A percentile compares a stretch with the other conserved stretches of the same genome.
phyloP scores from a whole-genome alignment of 2,888 invertebrate species.

The Xanthorhoe designata region DNA sequence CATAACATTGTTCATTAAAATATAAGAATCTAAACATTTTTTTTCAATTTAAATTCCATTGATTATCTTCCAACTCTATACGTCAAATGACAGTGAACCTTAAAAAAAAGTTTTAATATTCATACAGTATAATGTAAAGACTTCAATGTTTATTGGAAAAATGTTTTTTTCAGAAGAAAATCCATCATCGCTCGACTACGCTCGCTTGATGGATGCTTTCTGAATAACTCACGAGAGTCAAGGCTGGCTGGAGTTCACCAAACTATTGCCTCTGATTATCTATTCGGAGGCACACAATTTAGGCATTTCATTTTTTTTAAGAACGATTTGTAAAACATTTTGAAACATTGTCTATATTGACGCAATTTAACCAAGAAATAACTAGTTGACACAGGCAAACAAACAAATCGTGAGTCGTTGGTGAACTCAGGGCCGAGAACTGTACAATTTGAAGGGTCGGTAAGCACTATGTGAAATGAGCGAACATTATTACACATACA shows the following conservation, averaged over 20 bases:
- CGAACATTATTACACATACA: constrained; percentile 22
- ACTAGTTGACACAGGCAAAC: neutral
- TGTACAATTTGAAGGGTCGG: constrained; percentile 24
- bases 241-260: constrained; percentile 3
- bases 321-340: neutral
- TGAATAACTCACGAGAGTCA: constrained; percentile 18
- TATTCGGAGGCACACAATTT: neutral
- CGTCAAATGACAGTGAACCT: neutral
- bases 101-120: neutral
- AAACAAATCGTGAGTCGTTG: neutral
- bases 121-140: neutral
- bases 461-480: constrained; percentile 18
- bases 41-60: neutral
- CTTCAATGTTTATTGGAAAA: constrained; percentile 10
- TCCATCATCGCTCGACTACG: constrained; percentile 13
- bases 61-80: neutral
- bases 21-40: no score
- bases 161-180: constrained; percentile 5
- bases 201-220: constrained; percentile 16
- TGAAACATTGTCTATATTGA: neutral
- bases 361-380: neutral
- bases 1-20: no score
- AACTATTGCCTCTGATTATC: neutral
- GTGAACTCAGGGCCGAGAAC: constrained; percentile 7
- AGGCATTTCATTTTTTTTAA: neutral